Evolutionary conservation across 1,140 invertebrate species (phyloP).

Genomic region (Trachymyrmex septentrionalis): DNA sequence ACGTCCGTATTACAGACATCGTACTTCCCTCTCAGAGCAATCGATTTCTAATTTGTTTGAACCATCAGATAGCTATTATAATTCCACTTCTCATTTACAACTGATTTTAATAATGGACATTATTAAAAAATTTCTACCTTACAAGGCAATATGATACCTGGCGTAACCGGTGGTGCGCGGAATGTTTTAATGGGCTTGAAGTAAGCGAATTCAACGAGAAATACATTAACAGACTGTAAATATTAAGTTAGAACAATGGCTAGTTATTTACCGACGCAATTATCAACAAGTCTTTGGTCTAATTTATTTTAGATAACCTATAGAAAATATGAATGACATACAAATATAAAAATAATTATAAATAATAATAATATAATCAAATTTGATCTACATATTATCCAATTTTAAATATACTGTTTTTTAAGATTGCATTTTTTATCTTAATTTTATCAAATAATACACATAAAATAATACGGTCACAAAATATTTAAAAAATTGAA

Average conservation of each 20-base stretch:
- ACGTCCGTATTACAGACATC: not conserved
- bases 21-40: conserved; percentile 3
- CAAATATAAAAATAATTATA: not conserved
- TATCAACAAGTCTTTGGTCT: not conserved
- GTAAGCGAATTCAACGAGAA: not conserved
- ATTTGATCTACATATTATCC: not conserved
- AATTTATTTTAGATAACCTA: not conserved
- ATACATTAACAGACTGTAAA: not conserved
- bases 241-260: not conserved
- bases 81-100: conserved; percentile 42
- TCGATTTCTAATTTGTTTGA: conserved; percentile 56
- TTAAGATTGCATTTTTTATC: not conserved
- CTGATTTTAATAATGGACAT: conserved; percentile 54
- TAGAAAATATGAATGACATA: not conserved
- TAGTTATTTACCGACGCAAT: not conserved
- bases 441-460: conserved; percentile 11
- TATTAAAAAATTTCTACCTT: conserved; percentile 31
- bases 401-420: not conserved
- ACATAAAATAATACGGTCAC: not conserved
- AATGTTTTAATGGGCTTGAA: not conserved
- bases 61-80: conserved; percentile 27
- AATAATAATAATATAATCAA: not conserved
- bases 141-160: not conserved
- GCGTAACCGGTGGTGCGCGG: not conserved
- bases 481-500: not conserved